Base-by-base conservation (phyloP, 2,113 vertebrate species). In the Alouatta palliata region DNA sequence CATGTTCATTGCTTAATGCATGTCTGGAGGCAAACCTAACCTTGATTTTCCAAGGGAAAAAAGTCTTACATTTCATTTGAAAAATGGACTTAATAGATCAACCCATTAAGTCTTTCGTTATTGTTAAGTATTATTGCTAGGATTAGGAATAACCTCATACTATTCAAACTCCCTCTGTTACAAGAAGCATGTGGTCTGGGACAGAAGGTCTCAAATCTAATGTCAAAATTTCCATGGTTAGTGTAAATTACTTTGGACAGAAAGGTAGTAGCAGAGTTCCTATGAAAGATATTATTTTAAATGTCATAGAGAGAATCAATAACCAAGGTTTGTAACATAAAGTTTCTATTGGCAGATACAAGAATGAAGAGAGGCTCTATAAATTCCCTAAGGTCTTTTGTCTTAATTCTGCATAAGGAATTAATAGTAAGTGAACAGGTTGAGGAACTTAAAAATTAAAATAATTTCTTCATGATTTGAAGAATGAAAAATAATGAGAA, bases 151-250 rank as follows among this genome's bases (percentile, higher is more conserved):
- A 96, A 71, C 88, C 37, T 91, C 45, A 82, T 1, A 32, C 82
- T 54, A 45, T 56, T 89, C 27, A 90, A 58, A 56, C 40, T 71
- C 47, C 77, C 23, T 93, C 35, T 96, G 75, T 80, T 83, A 80
- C 47, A 64, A 25, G 64, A 96, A 97, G 19, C 86, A 97, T 94
- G 84, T 92, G 94, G 76, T 83, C 95, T 97, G 97, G 90, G 90
- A 98, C 89, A 94, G 35, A 96, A 49, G 85, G 84, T 87, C 94
- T 93, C 71, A 52, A 89, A 91, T 79, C 37, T 95, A 96, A 97
- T 98, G 97, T 97, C 93, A 80, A 92, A 98, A 94, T 90, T 25
- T 98, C 94, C 91, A 93, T 64, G 32, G 82, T 82, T 77, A 45
- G 96, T 97, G 52, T 80, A 97, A 96, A 97, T 95, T 93, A 97